phyloP scores from a whole-genome alignment of 2,113 vertebrate genomes.

The Empidonax alnorum region DNA sequence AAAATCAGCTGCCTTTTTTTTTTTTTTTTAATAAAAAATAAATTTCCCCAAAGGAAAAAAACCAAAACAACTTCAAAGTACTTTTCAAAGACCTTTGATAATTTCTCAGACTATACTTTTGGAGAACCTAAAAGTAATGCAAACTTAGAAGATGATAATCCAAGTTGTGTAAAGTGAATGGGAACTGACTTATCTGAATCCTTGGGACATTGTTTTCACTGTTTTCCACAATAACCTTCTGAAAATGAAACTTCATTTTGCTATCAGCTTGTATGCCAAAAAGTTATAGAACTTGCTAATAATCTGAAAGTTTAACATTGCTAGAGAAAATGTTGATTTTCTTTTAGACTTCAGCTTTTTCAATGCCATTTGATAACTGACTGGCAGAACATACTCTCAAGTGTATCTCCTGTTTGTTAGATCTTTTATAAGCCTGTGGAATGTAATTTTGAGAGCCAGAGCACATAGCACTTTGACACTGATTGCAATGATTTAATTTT shows the following conservation, averaged over 20 bases:
- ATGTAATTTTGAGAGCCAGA: neutral
- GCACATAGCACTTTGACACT: neutral
- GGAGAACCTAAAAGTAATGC: neutral
- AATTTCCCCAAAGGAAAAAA: neutral
- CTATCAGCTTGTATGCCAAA: neutral
- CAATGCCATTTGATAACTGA: neutral
- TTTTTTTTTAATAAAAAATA: neutral
- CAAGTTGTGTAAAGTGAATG: neutral
- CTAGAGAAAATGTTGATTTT: neutral
- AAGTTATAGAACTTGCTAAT: neutral
- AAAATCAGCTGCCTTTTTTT: neutral
- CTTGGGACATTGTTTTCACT: neutral
- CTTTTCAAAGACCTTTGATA: neutral
- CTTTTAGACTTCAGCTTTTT: neutral
- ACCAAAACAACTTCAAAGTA: neutral
- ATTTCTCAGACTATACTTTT: neutral
- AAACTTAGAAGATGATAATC: neutral
- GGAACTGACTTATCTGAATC: neutral
- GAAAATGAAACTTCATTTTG: neutral
- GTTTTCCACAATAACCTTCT: neutral
- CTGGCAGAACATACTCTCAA: neutral
- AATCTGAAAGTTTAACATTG: neutral
- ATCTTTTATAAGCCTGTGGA: neutral
- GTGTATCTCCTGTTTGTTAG: neutral
- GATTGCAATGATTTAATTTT: neutral